Evolutionary conservation across 2,113 vertebrate genomes (phyloP).

Genomic region (Dolichallabes microphthalmus): DNA sequence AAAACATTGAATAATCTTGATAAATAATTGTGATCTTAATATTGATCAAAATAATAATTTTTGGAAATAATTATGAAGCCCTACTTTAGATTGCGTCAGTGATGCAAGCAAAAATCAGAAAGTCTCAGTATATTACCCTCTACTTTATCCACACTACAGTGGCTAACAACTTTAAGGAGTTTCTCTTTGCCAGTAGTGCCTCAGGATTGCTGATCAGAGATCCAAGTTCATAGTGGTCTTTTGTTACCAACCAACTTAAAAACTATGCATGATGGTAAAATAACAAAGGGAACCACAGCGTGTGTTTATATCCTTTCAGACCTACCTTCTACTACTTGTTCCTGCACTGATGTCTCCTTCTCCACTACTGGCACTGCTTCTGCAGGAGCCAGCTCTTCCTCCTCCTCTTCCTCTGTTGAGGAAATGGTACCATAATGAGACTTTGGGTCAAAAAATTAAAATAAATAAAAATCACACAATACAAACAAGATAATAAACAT

Average conservation of each 20-base stretch:
- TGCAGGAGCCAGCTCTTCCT: conserved; percentile 82
- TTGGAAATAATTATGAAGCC: too few relatives aligned
- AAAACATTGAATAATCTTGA: too few relatives aligned
- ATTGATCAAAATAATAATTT: too few relatives aligned
- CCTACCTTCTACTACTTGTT: conserved; percentile 78
- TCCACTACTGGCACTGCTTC: conserved; percentile 78
- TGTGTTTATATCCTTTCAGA: not conserved
- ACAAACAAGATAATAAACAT: not conserved
- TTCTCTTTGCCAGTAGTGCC: not conserved
- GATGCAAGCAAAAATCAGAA: not conserved
- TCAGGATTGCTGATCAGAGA: not conserved
- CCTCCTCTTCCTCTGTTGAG: conserved; percentile 89
- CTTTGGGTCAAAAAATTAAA: not conserved
- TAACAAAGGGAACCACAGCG: not conserved
- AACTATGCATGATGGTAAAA: not conserved
- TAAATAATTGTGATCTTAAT: too few relatives aligned
- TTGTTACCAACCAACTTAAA: not conserved
- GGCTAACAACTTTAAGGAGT: not conserved
- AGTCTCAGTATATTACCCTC: not conserved
- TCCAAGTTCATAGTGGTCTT: not conserved
- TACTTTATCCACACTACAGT: not conserved
- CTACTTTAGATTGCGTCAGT: not conserved
- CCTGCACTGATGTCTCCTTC: conserved; percentile 81
- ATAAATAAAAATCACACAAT: conserved; percentile 30
- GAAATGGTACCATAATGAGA: conserved; percentile 29